Base-by-base conservation (phyloP, 2,113 vertebrate genomes). In the Dunckerocampus dactyliophorus region DNA sequence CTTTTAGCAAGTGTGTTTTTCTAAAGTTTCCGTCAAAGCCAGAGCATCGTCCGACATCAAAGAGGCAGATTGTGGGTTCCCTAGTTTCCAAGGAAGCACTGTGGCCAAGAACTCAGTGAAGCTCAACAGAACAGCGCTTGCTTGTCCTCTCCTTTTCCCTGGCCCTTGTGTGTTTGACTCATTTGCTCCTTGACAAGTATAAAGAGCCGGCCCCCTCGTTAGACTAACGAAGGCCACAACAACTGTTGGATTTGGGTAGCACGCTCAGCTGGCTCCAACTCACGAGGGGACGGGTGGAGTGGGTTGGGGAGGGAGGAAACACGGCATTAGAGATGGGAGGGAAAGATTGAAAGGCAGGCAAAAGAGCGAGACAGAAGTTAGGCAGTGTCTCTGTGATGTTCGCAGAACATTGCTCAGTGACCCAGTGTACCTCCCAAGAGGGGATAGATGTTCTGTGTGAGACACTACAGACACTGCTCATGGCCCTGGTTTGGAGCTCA, bases 121-220 rank as follows among this genome's bases (percentile, higher is more conserved):
- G 88, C 85, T 82, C 77, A 49, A 82, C 84, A 77, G 81, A 86
- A 82, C 82, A 75, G 83, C 77, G 48, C 78, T 82, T n/a, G 79
- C 82, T 82, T 83, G 84, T 82, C 85, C 85, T 87, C 71, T 58
- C 76, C 69, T 83, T 79, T 76, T 77, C 66, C 74, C 73, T 78
- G 74, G 81, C 80, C 74, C 75, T 84, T 85, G 85, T 89, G 86
- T 84, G 82, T 87, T 88, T 88, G 84, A 87, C 78, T 87, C 80
- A 88, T 88, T 88, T 88, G 82, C 79, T 88, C 81, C 65, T 80
- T 87, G 87, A 88, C 88, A 85, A 80, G 83, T 78, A 87, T 81
- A 84, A 85, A 85, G 85, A 80, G 75, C 81, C 68, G 63, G 67
- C 85, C 87, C 80, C 83, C 81, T 89, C 80, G 79, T 88, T 88